phyloP scores from a whole-genome alignment of 1,140 invertebrate genomes.

The Drosophila busckii region DNA sequence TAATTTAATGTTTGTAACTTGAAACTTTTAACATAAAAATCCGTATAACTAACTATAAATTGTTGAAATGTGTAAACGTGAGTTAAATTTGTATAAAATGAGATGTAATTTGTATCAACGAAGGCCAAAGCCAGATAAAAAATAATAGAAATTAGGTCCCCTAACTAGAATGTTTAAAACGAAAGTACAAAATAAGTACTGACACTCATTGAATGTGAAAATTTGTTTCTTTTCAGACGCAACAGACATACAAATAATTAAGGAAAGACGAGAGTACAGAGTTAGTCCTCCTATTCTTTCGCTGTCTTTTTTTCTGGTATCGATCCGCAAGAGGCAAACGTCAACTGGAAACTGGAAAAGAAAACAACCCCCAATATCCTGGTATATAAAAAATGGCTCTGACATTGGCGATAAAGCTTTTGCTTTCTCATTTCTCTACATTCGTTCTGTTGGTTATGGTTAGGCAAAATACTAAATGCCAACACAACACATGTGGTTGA shows the following conservation, averaged over 20 bases:
- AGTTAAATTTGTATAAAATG: too few species aligned
- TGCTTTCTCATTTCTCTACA: not conserved
- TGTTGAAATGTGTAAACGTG: too few species aligned
- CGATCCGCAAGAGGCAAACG: slow-evolving; percentile 65
- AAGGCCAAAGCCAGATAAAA: too few species aligned
- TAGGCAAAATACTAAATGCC: slow-evolving; percentile 51
- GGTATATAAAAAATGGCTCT: slow-evolving; percentile 25
- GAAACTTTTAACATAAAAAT: too few species aligned
- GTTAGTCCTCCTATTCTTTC: slow-evolving; percentile 1
- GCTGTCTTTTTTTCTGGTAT: slow-evolving; percentile 30
- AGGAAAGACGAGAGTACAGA: too few species aligned
- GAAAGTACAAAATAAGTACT: too few species aligned
- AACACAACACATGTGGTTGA: slow-evolving; percentile 12
- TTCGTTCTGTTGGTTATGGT: slow-evolving; percentile 25
- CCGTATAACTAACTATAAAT: too few species aligned
- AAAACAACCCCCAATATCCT: slow-evolving; percentile 65
- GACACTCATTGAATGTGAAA: slow-evolving; percentile 69
- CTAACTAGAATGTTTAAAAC: too few species aligned
- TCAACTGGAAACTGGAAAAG: slow-evolving; percentile 73
- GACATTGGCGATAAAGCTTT: slow-evolving; percentile 53
- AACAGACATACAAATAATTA: slow-evolving; percentile 19
- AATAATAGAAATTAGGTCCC: too few species aligned
- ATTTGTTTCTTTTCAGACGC: slow-evolving; percentile 47
- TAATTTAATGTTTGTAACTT: too few species aligned
- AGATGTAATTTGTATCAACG: too few species aligned